These are phyloP conservation scores for Gambelia wislizenii DNA, from an alignment of 2,797 vertebrate genomes.

Conservation along the genomic window DNA sequence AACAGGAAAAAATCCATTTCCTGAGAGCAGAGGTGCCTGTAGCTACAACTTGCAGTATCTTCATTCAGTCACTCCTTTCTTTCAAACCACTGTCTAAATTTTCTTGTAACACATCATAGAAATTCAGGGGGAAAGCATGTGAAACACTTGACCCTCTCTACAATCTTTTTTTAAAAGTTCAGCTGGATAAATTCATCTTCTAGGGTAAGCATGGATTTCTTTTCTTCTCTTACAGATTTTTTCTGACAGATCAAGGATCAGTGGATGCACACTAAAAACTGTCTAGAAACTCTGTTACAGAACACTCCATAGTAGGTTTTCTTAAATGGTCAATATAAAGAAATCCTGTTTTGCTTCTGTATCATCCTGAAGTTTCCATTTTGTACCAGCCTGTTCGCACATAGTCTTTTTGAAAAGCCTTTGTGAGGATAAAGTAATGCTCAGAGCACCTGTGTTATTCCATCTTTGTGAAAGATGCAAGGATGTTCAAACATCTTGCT, in stretches of 20 bases:
- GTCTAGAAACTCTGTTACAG: conserved; percentile 24
- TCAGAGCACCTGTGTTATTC: no score
- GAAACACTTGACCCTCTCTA: conserved; percentile 42
- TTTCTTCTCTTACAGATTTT: conserved; percentile 3
- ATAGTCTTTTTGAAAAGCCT: no score
- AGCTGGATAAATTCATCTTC: conserved; percentile 36
- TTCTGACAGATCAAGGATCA: conserved; percentile 30
- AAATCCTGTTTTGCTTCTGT: neutral
- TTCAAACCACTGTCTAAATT: conserved; percentile 46
- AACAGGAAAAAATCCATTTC: conserved; percentile 47
- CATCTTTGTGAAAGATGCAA: no score
- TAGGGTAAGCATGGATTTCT: conserved; percentile 37
- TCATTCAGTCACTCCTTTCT: conserved; percentile 14
- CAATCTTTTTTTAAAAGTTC: conserved; percentile 47
- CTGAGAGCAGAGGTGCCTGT: conserved; percentile 46
- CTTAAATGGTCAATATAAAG: conserved; percentile 17
- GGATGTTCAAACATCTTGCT: no score
- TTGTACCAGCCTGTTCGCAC: neutral
- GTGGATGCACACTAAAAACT: conserved; percentile 24
- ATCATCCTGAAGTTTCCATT: neutral
- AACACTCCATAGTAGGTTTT: conserved; percentile 15
- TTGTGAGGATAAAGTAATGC: no score
- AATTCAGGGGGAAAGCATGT: conserved; percentile 5
- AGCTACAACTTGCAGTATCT: conserved; percentile 42
- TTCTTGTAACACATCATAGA: conserved; percentile 20